These are phyloP conservation scores for Picathartes gymnocephalus DNA, from an alignment of 2,113 vertebrate genomes.

Conservation along the genomic window DNA sequence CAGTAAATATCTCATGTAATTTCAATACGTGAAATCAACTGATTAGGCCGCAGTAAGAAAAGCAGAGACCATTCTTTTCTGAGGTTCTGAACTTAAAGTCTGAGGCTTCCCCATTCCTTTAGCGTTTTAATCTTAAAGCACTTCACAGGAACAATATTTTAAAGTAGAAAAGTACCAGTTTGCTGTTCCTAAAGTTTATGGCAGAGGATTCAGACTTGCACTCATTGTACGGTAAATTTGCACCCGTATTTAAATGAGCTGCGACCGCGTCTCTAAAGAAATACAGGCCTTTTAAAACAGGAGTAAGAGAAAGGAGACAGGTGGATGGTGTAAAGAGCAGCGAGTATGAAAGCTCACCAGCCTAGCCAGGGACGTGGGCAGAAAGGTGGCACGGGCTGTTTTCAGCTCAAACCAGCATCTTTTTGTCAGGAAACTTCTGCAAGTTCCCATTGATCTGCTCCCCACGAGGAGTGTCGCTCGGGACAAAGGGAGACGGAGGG, in stretches of 20 bases:
- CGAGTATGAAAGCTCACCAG: not conserved
- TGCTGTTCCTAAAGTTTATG: not conserved
- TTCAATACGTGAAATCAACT: not conserved
- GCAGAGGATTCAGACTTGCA: not conserved
- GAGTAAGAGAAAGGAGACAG: not conserved
- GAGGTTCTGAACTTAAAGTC: not conserved
- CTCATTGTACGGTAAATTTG: not conserved
- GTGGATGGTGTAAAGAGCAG: not conserved
- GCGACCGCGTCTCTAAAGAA: not conserved
- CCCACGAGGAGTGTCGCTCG: not conserved
- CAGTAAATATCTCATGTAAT: not conserved
- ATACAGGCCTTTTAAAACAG: not conserved
- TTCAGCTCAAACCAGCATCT: not conserved
- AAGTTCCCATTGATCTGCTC: not conserved
- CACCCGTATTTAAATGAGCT: not conserved
- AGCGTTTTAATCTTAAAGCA: not conserved
- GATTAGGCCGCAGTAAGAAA: not conserved
- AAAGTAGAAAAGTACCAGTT: not conserved
- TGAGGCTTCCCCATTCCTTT: not conserved
- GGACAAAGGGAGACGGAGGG: conserved; percentile 19
- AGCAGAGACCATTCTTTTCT: not conserved
- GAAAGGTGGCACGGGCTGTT: not conserved
- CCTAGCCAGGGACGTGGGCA: not conserved
- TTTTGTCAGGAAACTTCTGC: not conserved
- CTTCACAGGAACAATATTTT: not conserved